Evolutionary conservation across 1,140 invertebrate genomes (phyloP).

Genomic region (Lucilia cuprina): DNA sequence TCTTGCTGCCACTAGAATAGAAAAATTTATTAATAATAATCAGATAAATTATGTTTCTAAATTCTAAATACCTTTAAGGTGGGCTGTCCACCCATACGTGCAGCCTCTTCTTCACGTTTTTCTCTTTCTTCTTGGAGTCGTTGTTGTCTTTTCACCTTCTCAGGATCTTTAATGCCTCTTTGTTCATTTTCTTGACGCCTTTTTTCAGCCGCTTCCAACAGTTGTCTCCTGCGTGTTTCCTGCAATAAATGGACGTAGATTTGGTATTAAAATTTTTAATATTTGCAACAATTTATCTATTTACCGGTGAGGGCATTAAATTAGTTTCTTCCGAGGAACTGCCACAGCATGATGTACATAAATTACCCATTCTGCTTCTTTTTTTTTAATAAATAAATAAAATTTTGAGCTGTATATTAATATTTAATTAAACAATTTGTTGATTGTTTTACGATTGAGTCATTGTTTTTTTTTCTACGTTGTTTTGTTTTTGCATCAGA

Average conservation of each 20-base stretch:
- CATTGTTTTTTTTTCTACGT: background rate
- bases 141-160: constrained; percentile 54
- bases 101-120: constrained; percentile 51
- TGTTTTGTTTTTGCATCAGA: background rate
- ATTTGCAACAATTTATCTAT: background rate
- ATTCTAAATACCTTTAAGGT: constrained; percentile 46
- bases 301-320: constrained; percentile 54
- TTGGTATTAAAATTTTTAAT: background rate
- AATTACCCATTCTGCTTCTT: constrained; percentile 46
- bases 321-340: constrained; percentile 52
- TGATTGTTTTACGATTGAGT: background rate
- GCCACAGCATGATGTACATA: constrained; percentile 47
- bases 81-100: constrained; percentile 48
- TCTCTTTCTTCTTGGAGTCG: constrained; percentile 46
- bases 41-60: background rate
- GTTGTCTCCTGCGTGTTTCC: constrained; percentile 55
- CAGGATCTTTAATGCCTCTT: constrained; percentile 55
- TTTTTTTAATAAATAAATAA: background rate
- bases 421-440: constrained; percentile 8
- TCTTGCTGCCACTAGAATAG: constrained; percentile 46
- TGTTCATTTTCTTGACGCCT: constrained; percentile 54
- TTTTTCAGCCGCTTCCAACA: constrained; percentile 56
- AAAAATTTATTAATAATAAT: background rate
- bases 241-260: constrained; percentile 24
- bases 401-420: background rate